Evolutionary conservation across 2,113 vertebrate species (phyloP).

Genomic region (Tachysurus vachellii): DNA sequence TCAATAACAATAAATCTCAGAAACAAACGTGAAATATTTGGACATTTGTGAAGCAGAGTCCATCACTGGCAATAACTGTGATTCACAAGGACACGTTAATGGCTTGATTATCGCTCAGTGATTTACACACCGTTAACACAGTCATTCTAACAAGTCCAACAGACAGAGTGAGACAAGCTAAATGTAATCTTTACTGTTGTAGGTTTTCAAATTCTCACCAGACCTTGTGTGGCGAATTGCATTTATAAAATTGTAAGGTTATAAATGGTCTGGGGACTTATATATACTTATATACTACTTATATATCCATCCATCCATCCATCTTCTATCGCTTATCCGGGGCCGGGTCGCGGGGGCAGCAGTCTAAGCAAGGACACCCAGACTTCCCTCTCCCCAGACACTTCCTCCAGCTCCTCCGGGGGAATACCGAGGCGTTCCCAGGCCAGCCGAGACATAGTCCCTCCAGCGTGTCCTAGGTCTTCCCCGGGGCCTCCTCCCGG

Average conservation of each 20-base stretch:
- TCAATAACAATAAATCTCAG: constrained; percentile 6
- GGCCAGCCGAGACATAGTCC: too few species aligned
- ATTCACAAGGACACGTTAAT: constrained; percentile 21
- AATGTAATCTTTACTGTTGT: background rate
- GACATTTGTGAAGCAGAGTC: background rate
- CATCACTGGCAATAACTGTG: background rate
- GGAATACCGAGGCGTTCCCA: too few species aligned
- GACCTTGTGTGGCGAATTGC: background rate
- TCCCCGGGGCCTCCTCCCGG: too few species aligned
- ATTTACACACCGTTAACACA: constrained; percentile 18
- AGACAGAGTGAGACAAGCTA: background rate
- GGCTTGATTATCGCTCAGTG: constrained; percentile 13
- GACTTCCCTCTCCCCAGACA: too few species aligned
- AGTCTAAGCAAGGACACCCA: too few species aligned
- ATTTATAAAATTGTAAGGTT: constrained; percentile 13
- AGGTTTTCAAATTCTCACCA: background rate
- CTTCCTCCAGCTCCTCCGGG: too few species aligned
- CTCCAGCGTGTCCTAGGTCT: too few species aligned
- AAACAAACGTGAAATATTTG: background rate
- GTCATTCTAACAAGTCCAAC: background rate
- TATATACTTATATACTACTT: background rate
- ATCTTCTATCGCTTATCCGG: too few species aligned
- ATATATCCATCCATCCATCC: too few species aligned
- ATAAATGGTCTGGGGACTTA: constrained; percentile 6
- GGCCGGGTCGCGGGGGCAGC: too few species aligned